Percentiles rank a stretch among this genome's conserved stretches.
Evolutionary conservation across 2,888 invertebrate genomes (phyloP).

Genomic region (Eutolmus rufibarbis): DNA sequence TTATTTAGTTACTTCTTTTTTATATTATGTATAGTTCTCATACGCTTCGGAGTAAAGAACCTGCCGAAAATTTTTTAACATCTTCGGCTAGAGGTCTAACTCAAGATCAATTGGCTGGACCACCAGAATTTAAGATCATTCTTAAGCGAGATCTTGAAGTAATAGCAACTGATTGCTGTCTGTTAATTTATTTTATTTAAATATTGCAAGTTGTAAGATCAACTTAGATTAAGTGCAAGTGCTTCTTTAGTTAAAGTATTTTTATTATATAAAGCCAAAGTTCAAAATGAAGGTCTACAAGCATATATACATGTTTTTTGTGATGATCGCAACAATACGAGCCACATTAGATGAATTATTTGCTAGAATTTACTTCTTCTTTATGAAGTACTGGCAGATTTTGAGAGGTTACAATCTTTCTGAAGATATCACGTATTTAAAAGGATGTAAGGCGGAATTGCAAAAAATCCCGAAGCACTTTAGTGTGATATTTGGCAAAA

Average conservation of each 20-base stretch:
- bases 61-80: background rate
- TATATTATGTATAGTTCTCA: background rate
- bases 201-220: background rate
- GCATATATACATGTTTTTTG: background rate
- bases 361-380: background rate
- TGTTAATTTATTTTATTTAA: background rate
- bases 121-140: background rate
- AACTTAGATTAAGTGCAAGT: background rate
- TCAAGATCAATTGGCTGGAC: background rate
- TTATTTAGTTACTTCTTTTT: no score
- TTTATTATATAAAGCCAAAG: background rate
- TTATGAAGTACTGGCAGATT: background rate
- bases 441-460: constrained; percentile 53
- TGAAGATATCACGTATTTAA: constrained; percentile 69
- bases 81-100: background rate
- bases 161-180: background rate
- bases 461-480: constrained; percentile 74
- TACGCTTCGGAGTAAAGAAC: background rate
- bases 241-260: background rate
- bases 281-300: background rate
- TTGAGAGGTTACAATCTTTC: background rate
- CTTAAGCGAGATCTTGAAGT: background rate
- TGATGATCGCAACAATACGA: background rate
- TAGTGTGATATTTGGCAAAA: constrained; percentile 70
- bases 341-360: background rate